Evolutionary conservation across 2,797 vertebrate genomes (phyloP).

Genomic region (Eupleurogrammus muticus): DNA sequence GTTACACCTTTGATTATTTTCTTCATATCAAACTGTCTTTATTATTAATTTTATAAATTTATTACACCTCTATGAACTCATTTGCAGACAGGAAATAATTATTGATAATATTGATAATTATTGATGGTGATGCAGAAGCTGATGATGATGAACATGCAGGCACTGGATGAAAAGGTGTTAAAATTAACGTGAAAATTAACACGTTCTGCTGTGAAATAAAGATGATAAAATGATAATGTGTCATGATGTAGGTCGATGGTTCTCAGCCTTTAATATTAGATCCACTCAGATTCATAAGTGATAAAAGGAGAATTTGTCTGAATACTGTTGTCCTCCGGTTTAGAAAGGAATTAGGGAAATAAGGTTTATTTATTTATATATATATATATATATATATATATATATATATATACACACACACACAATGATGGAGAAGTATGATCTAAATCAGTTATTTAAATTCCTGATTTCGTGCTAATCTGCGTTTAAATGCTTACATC

Average conservation of each 20-base stretch:
- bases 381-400: too few relatives aligned
- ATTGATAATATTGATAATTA: slow-evolving; percentile 25
- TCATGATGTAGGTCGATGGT: neutral
- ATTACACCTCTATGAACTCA: slow-evolving; percentile 9
- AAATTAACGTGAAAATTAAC: slow-evolving; percentile 12
- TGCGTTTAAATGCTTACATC: too few relatives aligned
- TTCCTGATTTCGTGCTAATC: too few relatives aligned
- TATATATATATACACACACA: neutral
- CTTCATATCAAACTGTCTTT: neutral
- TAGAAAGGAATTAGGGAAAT: too few relatives aligned
- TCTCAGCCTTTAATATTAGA: neutral
- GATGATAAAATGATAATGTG: neutral
- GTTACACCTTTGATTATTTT: neutral
- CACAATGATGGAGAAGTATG: too few relatives aligned
- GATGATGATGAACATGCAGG: slow-evolving; percentile 34
- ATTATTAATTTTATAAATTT: neutral
- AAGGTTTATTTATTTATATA: too few relatives aligned
- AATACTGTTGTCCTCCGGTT: too few relatives aligned
- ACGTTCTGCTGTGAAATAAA: slow-evolving; percentile 7
- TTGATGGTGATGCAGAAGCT: slow-evolving; percentile 22
- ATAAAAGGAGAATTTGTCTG: neutral
- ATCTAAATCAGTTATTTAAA: too few relatives aligned
- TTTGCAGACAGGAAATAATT: slow-evolving; percentile 21
- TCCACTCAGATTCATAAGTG: neutral
- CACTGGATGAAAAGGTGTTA: neutral